Evolutionary conservation across 2,888 invertebrate genomes (phyloP).

Genomic region (Leptinotarsa haldemani): DNA sequence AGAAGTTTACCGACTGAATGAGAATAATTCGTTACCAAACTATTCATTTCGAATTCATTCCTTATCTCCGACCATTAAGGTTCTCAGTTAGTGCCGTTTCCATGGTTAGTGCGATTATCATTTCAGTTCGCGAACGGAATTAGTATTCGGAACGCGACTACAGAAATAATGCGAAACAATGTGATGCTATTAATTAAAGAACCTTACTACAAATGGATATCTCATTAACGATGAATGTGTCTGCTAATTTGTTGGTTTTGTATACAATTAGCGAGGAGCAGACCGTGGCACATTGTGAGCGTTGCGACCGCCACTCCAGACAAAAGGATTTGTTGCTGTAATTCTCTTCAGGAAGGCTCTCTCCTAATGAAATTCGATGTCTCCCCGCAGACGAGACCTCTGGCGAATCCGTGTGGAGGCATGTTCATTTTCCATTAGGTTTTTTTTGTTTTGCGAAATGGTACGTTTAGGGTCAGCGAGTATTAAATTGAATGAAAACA

Average conservation of each 20-base stretch:
- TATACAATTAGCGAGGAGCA: slow-evolving; percentile 47
- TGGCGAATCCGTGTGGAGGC: neutral
- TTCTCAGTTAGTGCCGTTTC: slow-evolving; percentile 17
- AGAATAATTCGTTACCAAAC: slow-evolving; percentile 16
- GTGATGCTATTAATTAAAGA: slow-evolving; percentile 51
- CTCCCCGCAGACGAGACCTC: slow-evolving; percentile 35
- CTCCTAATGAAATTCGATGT: slow-evolving; percentile 52
- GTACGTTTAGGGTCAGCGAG: neutral
- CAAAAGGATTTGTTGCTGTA: slow-evolving; percentile 50
- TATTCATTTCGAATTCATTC: slow-evolving; percentile 18
- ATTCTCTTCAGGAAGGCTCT: slow-evolving; percentile 46
- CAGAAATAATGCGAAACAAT: slow-evolving; percentile 39
- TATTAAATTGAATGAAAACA: slow-evolving; percentile 9
- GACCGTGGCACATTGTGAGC: slow-evolving; percentile 19
- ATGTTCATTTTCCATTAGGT: slow-evolving; percentile 17
- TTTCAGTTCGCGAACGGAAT: slow-evolving; percentile 26
- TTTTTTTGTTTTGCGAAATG: slow-evolving; percentile 7
- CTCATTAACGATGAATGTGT: slow-evolving; percentile 55
- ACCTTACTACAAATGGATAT: slow-evolving; percentile 52
- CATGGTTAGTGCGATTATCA: slow-evolving; percentile 19
- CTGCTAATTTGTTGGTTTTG: slow-evolving; percentile 60
- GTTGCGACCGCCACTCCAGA: slow-evolving; percentile 23
- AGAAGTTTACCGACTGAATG: neutral
- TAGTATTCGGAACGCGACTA: slow-evolving; percentile 37
- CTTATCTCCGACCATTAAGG: slow-evolving; percentile 9